These are phyloP conservation scores for Megamerina dolium DNA, from an alignment of 2,888 invertebrate genomes.

Conservation along the genomic window DNA sequence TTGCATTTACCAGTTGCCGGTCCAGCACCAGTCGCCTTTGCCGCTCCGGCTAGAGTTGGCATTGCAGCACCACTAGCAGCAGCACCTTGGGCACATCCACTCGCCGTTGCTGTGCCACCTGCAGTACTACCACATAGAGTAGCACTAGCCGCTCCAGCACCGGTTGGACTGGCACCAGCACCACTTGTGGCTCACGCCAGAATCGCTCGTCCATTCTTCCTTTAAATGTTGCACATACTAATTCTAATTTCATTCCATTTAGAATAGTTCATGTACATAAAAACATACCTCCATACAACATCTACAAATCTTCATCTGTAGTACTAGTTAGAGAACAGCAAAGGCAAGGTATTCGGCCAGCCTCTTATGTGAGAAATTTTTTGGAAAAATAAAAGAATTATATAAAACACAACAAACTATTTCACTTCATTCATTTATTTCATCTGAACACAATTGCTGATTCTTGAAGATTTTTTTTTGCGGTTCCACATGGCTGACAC, in stretches of 20 bases:
- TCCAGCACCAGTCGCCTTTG: slow-evolving; percentile 8
- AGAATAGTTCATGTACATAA: no score
- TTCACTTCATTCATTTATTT: no score
- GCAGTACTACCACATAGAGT: slow-evolving; percentile 9
- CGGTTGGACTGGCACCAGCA: slow-evolving; percentile 16
- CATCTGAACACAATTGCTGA: no score
- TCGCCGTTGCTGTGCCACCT: slow-evolving; percentile 4
- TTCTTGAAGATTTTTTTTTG: no score
- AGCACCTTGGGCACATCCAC: background rate
- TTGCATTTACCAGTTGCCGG: slow-evolving; percentile 8
- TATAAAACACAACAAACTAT: background rate
- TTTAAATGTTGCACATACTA: no score
- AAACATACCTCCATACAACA: no score
- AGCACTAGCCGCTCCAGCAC: slow-evolving; percentile 14
- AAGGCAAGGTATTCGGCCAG: no score
- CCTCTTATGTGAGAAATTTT: no score
- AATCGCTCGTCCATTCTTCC: background rate
- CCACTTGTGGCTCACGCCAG: slow-evolving; percentile 19
- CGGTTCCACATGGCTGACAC: slow-evolving; percentile 28
- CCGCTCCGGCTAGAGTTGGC: slow-evolving; percentile 7
- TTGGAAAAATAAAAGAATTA: background rate
- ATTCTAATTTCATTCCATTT: no score
- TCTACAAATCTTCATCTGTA: no score
- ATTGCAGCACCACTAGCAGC: background rate
- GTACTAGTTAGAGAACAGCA: no score